Conservation (phyloP, 2,113 vertebrate species). For the Dipodomys merriami region DNA sequence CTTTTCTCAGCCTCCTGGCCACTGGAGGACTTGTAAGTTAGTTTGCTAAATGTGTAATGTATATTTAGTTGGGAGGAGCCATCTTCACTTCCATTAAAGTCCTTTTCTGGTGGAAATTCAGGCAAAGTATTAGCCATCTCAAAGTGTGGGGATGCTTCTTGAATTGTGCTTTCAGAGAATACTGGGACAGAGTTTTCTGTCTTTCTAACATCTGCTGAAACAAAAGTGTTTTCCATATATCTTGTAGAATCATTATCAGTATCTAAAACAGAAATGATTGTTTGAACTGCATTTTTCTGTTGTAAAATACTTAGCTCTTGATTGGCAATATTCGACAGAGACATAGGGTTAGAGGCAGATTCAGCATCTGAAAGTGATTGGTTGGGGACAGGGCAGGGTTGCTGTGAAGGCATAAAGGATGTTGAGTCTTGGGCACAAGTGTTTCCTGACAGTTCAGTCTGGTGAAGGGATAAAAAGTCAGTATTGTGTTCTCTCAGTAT, state of each 20-base stretch:
- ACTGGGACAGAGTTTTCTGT: conserved; percentile 68
- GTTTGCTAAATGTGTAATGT: conserved; percentile 72
- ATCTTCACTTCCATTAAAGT: conserved; percentile 71
- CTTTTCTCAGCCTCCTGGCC: conserved; percentile 74
- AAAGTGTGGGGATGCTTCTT: conserved; percentile 77
- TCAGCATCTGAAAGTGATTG: conserved; percentile 78
- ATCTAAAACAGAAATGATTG: conserved; percentile 70
- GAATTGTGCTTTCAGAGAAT: conserved; percentile 77
- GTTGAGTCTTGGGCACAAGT: conserved; percentile 77
- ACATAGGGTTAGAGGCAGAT: conserved; percentile 72
- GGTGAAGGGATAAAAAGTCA: conserved; percentile 80
- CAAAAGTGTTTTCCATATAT: conserved; percentile 80
- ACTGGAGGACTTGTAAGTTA: conserved; percentile 75
- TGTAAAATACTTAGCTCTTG: conserved; percentile 80
- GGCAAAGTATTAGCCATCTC: conserved; percentile 76
- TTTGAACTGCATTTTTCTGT: conserved; percentile 80
- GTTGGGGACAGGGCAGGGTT: conserved; percentile 76
- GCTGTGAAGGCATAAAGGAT: conserved; percentile 81
- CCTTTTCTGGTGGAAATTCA: conserved; percentile 71
- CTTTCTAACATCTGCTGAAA: conserved; percentile 76
- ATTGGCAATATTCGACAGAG: conserved; percentile 78
- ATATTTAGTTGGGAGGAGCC: conserved; percentile 71
- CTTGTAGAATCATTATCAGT: conserved; percentile 72
- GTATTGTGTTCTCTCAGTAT: conserved; percentile 81
- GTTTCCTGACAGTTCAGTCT: conserved; percentile 78